Percentiles rank a stretch among this genome's conserved stretches.
Conservation (phyloP, 1,140 invertebrate genomes). For the Phymastichus coffea region DNA sequence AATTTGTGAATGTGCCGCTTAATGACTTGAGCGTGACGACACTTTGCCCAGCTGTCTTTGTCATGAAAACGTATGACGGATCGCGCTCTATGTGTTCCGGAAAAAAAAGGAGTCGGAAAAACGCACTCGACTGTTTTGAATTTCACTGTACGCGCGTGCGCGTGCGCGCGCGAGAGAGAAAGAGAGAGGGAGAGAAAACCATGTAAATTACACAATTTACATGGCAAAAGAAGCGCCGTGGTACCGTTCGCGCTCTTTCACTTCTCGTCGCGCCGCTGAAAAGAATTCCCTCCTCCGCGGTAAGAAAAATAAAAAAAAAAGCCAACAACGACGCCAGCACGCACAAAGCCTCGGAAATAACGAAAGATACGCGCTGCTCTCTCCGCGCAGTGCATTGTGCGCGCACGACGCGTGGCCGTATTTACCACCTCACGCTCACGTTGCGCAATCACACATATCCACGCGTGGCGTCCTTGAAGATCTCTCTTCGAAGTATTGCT, state of each 20-base stretch:
- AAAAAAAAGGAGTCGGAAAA: too few species aligned
- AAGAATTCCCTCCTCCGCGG: not conserved
- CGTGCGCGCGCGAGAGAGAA: too few species aligned
- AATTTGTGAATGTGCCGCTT: conserved; percentile 12
- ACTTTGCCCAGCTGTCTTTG: not conserved
- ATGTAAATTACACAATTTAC: conserved; percentile 25
- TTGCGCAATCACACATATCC: not conserved
- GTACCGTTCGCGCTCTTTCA: not conserved
- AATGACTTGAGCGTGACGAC: conserved; percentile 4
- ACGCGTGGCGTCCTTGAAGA: too few species aligned
- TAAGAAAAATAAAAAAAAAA: not conserved
- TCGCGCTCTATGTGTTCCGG: too few species aligned
- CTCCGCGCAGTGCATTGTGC: not conserved
- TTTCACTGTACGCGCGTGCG: conserved; percentile 12
- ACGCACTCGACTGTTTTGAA: conserved; percentile 15
- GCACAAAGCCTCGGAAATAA: conserved; percentile 8
- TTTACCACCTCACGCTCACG: conserved; percentile 6
- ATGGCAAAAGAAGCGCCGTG: conserved; percentile 2
- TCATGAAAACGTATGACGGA: not conserved
- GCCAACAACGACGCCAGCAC: not conserved
- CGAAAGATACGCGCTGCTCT: not conserved
- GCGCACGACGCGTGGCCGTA: conserved; percentile 1
- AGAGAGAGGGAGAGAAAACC: too few species aligned
- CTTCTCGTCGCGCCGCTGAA: not conserved
- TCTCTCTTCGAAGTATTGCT: too few species aligned